Conservation (phyloP, 2,797 vertebrate species). For the Helarctos malayanus region DNA sequence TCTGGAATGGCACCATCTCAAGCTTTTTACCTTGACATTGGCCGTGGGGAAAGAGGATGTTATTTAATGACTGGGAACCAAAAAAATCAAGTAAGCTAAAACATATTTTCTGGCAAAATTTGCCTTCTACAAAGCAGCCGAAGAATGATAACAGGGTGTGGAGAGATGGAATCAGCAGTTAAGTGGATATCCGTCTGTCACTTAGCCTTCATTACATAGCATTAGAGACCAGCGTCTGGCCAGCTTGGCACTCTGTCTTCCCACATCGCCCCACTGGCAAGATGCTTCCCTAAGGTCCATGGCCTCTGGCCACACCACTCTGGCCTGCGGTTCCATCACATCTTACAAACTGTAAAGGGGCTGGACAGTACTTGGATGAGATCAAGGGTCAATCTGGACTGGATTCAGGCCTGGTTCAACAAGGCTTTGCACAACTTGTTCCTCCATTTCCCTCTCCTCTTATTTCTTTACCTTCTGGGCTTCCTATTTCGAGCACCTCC, state of each 20-base stretch:
- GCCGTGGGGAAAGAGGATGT: background rate
- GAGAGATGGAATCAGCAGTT: constrained; percentile 63
- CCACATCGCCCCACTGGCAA: constrained; percentile 74
- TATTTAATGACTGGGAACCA: constrained; percentile 23
- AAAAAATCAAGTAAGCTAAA: constrained; percentile 51
- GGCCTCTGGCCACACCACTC: constrained; percentile 73
- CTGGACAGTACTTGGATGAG: constrained; percentile 61
- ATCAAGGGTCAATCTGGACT: constrained; percentile 59
- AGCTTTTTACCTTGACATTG: constrained; percentile 52
- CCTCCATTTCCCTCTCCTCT: background rate
- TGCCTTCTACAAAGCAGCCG: background rate
- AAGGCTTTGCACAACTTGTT: constrained; percentile 17
- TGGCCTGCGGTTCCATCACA: constrained; percentile 67
- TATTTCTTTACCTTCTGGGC: constrained; percentile 15
- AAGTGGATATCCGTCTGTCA: constrained; percentile 69
- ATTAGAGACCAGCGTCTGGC: constrained; percentile 69
- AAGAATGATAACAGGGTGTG: constrained; percentile 71
- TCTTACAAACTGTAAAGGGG: constrained; percentile 71
- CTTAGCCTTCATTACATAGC: constrained; percentile 46
- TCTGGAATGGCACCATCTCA: background rate
- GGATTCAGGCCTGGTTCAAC: constrained; percentile 38
- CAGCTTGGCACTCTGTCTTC: constrained; percentile 51
- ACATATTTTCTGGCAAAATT: constrained; percentile 67
- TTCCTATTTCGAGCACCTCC: background rate
- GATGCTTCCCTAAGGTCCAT: constrained; percentile 54